Evolutionary conservation across 2,888 invertebrate species (phyloP).

Genomic region (Diadegma fenestrale): DNA sequence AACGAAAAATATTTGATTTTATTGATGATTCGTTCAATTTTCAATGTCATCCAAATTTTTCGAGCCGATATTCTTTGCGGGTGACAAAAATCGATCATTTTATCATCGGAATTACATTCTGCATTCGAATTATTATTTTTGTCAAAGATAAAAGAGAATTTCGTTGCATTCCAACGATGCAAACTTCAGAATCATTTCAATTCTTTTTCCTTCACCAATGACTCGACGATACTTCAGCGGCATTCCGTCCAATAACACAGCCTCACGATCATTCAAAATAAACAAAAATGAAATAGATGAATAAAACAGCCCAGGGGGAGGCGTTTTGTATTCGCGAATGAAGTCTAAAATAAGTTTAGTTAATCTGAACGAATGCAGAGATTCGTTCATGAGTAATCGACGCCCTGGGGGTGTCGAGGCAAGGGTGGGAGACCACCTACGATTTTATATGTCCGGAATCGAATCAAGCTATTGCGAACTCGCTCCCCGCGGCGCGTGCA

Average conservation of each 20-base stretch:
- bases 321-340: slow-evolving; percentile 1
- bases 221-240: not conserved
- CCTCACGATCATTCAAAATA: slow-evolving; percentile 43
- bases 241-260: slow-evolving; percentile 62
- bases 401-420: not conserved
- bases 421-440: not conserved
- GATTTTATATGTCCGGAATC: not conserved
- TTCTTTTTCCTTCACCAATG: no score
- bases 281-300: no score
- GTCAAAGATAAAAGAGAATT: no score
- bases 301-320: not conserved
- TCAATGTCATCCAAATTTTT: no score
- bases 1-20: no score
- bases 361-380: not conserved
- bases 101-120: no score
- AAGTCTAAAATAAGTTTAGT: slow-evolving; percentile 11
- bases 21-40: no score
- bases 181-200: no score
- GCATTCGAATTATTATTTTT: no score
- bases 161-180: no score
- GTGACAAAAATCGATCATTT: no score
- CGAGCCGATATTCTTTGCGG: no score
- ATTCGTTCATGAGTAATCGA: not conserved
- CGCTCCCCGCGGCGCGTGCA: not conserved
- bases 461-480: not conserved